phyloP scores from a whole-genome alignment of 2,888 invertebrate genomes.

The Cosmorhoe ocellata region DNA sequence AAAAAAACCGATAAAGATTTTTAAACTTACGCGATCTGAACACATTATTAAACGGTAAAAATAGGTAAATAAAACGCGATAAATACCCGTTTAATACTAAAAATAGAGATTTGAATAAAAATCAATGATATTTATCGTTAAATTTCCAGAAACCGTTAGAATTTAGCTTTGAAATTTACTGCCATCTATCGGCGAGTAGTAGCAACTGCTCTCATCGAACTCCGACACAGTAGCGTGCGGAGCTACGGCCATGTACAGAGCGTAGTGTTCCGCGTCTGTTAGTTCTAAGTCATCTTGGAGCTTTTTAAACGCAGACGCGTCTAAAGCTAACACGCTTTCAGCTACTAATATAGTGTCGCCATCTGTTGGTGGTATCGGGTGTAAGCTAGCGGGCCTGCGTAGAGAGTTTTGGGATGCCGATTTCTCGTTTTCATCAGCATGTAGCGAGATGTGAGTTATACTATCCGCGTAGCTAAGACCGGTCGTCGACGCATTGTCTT shows the following conservation, averaged over 20 bases:
- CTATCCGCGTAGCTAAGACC: constrained; percentile 80
- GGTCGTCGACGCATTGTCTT: constrained; percentile 65
- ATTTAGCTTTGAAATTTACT: constrained; percentile 84
- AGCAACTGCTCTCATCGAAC: constrained; percentile 93
- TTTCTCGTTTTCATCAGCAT: constrained; percentile 76
- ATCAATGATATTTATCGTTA: too few species aligned
- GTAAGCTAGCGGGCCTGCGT: constrained; percentile 51
- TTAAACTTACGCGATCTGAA: too few species aligned
- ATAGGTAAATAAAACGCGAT: too few species aligned
- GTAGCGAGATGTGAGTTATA: constrained; percentile 86
- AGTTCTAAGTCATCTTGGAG: constrained; percentile 85
- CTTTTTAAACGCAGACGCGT: constrained; percentile 65
- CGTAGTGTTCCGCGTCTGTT: constrained; percentile 94
- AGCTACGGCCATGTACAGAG: constrained; percentile 92
- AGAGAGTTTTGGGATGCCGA: constrained; percentile 62
- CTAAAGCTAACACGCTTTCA: constrained; percentile 74
- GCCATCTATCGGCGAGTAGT: constrained; percentile 92
- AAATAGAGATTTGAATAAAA: too few species aligned
- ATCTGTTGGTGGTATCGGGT: constrained; percentile 75
- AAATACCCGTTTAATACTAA: too few species aligned
- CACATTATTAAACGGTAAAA: too few species aligned
- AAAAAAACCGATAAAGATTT: too few species aligned
- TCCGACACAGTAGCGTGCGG: constrained; percentile 93
- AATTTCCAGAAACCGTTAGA: too few species aligned
- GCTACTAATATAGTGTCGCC: constrained; percentile 84